phyloP scores from a whole-genome alignment of 2,888 invertebrate genomes.

The Amiota minor region DNA sequence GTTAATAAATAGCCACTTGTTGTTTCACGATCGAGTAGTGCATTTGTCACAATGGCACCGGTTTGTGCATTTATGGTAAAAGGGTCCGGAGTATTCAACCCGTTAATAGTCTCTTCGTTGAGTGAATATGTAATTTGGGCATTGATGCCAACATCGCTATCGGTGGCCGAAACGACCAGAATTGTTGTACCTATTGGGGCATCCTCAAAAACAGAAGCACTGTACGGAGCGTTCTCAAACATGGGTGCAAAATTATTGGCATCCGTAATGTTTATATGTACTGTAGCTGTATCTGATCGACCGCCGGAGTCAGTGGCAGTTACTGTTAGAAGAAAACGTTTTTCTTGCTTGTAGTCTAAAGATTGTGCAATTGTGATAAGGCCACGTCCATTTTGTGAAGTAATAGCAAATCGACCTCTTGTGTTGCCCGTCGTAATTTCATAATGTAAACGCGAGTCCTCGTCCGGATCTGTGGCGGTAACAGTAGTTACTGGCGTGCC shows the following conservation, averaged over 20 bases:
- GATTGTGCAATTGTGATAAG: constrained; percentile 91
- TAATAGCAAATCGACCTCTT: constrained; percentile 89
- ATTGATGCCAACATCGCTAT: constrained; percentile 95
- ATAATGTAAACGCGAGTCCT: constrained; percentile 85
- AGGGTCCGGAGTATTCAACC: constrained; percentile 77
- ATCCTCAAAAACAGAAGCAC: constrained; percentile 93
- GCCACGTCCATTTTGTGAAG: constrained; percentile 90
- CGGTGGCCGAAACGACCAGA: constrained; percentile 91
- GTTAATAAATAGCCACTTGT: constrained; percentile 87
- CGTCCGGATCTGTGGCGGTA: constrained; percentile 91
- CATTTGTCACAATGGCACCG: constrained; percentile 92
- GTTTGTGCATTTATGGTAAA: constrained; percentile 94
- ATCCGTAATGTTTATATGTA: constrained; percentile 94
- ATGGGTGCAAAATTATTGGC: constrained; percentile 95
- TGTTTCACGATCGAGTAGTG: constrained; percentile 88
- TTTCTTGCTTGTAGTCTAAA: constrained; percentile 93
- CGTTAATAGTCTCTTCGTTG: constrained; percentile 78
- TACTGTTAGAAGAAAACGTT: constrained; percentile 87
- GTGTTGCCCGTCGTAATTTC: constrained; percentile 90
- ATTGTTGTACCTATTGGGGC: constrained; percentile 93
- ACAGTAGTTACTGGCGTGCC: constrained; percentile 93
- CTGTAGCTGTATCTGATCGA: constrained; percentile 88
- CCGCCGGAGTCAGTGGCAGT: constrained; percentile 93
- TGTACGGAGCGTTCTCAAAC: constrained; percentile 94
- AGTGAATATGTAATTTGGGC: constrained; percentile 89